Evolutionary conservation across 2,113 vertebrate genomes (phyloP).

Genomic region (Mungos mungo): DNA sequence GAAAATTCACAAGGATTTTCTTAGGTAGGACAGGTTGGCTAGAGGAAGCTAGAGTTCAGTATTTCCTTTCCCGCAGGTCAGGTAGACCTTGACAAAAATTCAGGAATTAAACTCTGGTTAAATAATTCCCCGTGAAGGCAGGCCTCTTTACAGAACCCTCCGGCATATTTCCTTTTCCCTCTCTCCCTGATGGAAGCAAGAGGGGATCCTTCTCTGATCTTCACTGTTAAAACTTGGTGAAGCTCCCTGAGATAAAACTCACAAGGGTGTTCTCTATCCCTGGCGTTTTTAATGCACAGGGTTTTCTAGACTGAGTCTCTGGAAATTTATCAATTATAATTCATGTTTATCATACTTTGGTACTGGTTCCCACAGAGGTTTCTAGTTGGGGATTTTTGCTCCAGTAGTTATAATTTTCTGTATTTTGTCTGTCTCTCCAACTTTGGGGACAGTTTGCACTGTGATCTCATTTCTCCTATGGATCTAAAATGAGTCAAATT

Average conservation of each 20-base stretch:
- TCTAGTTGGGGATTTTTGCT: not conserved
- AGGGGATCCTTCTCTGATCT: not conserved
- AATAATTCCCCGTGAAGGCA: not conserved
- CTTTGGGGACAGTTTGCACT: not conserved
- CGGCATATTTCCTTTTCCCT: not conserved
- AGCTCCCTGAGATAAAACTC: not conserved
- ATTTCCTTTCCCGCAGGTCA: not conserved
- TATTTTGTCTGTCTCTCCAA: not conserved
- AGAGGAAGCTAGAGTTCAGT: not conserved
- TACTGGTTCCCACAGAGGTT: not conserved
- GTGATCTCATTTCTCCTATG: not conserved
- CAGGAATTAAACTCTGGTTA: not conserved
- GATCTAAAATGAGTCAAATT: not conserved
- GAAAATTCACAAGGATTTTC: not conserved
- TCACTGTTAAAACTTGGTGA: not conserved
- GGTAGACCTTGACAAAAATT: not conserved
- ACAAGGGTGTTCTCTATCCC: not conserved
- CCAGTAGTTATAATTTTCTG: not conserved
- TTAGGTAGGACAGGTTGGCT: not conserved
- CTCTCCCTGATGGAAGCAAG: not conserved
- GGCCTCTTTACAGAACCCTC: not conserved
- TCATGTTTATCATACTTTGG: not conserved
- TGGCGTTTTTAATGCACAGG: not conserved
- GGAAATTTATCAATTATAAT: not conserved
- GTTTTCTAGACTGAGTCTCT: not conserved